phyloP scores from a whole-genome alignment of 2,113 vertebrate genomes.

The Phodopus roborovskii region DNA sequence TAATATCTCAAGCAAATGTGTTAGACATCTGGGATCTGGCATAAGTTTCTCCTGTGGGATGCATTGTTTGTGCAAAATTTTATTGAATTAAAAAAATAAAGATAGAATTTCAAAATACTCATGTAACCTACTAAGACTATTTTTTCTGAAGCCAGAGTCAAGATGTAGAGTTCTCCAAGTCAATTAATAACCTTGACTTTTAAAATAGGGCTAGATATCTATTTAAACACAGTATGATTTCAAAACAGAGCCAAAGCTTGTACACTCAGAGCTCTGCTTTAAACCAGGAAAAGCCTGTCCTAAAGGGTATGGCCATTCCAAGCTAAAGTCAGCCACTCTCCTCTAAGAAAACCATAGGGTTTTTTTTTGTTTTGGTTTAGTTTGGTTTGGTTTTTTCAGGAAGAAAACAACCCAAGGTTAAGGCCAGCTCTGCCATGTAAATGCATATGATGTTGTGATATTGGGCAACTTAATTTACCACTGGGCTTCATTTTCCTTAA shows the following conservation, averaged over 20 bases:
- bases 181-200: conserved; percentile 60
- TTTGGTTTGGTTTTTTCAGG: too few species aligned
- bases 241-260: not conserved
- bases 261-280: not conserved
- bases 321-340: not conserved
- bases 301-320: not conserved
- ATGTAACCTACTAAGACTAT: conserved; percentile 83
- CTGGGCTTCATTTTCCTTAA: conserved; percentile 23
- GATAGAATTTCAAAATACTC: conserved; percentile 84
- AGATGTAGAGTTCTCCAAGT: conserved; percentile 76
- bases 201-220: conserved; percentile 62
- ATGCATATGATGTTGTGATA: not conserved
- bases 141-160: conserved; percentile 77
- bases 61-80: conserved; percentile 84
- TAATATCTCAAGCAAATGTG: conserved; percentile 84
- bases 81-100: conserved; percentile 83
- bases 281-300: not conserved
- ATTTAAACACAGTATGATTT: conserved; percentile 12
- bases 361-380: too few species aligned
- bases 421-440: not conserved
- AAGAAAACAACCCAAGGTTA: not conserved
- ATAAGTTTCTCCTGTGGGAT: conserved; percentile 83
- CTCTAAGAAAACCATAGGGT: not conserved
- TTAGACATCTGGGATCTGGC: conserved; percentile 87
- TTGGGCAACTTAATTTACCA: not conserved